phyloP scores from a whole-genome alignment of 2,113 vertebrate genomes.

The Osmerus mordax region DNA sequence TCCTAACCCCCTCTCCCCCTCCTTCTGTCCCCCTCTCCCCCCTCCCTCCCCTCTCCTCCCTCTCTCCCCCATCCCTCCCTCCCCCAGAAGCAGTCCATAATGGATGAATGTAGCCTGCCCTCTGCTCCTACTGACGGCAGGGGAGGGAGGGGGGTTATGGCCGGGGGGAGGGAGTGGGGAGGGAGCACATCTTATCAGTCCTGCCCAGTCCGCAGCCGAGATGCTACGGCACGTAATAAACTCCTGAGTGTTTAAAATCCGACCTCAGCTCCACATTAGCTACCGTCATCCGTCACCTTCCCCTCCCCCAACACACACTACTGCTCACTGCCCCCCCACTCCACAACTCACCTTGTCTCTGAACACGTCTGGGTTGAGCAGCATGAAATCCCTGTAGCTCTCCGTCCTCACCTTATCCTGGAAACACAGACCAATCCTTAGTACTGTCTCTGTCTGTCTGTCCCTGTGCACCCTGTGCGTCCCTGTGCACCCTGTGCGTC shows the following conservation, averaged over 20 bases:
- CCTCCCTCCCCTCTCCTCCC: too few species aligned
- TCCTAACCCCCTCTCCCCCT: conserved; percentile 8
- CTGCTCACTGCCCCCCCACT: not conserved
- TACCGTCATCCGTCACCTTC: not conserved
- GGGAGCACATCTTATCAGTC: conserved; percentile 73
- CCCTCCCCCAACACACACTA: not conserved
- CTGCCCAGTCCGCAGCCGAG: conserved; percentile 65
- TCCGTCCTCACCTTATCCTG: conserved; percentile 94
- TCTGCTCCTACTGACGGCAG: conserved; percentile 28
- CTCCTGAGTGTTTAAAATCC: conserved; percentile 69
- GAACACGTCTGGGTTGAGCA: conserved; percentile 87
- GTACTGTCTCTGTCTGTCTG: too few species aligned
- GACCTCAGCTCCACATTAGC: conserved; percentile 29
- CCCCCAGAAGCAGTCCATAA: conserved; percentile 53
- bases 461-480: too few species aligned
- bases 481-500: too few species aligned
- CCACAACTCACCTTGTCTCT: conserved; percentile 85
- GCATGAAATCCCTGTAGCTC: conserved; percentile 93
- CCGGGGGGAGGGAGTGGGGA: conserved; percentile 27
- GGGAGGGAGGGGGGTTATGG: conserved; percentile 1
- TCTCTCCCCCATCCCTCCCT: not conserved
- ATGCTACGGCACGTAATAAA: conserved; percentile 66
- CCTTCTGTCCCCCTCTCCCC: conserved; percentile 11
- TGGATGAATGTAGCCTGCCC: conserved; percentile 67
- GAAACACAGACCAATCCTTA: not conserved